Conservation (phyloP, 2,113 vertebrate species). For the cattle (Bos taurus) region DNA sequence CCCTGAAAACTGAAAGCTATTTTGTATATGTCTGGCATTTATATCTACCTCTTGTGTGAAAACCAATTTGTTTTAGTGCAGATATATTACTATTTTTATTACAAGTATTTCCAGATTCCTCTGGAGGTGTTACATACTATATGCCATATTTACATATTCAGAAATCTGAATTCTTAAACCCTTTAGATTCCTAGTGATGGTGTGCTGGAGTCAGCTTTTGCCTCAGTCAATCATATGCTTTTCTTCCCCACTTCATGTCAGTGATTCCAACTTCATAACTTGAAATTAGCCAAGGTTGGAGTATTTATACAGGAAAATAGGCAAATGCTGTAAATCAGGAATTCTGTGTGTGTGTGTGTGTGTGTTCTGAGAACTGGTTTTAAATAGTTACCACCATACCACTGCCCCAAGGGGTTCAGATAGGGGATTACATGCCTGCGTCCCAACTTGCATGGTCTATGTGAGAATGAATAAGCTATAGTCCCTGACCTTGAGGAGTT, state of each 20-base stretch:
- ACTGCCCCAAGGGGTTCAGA: not conserved
- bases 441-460: not conserved
- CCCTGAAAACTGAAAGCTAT: not conserved
- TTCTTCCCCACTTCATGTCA: not conserved
- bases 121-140: not conserved
- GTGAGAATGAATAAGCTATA: not conserved
- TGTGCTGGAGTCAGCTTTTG: not conserved
- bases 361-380: not conserved
- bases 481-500: not conserved
- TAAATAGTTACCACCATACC: not conserved
- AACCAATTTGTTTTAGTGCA: not conserved
- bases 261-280: not conserved
- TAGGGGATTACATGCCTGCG: not conserved
- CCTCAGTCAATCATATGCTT: not conserved
- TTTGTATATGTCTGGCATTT: not conserved
- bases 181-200: not conserved
- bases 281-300: not conserved
- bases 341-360: not conserved
- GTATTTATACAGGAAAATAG: not conserved
- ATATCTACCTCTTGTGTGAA: not conserved
- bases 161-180: not conserved
- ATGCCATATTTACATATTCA: not conserved
- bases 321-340: not conserved
- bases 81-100: conserved; percentile 23
- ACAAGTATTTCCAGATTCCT: not conserved